phyloP scores from a whole-genome alignment of 1,140 invertebrate species.

The Heliconius himera region DNA sequence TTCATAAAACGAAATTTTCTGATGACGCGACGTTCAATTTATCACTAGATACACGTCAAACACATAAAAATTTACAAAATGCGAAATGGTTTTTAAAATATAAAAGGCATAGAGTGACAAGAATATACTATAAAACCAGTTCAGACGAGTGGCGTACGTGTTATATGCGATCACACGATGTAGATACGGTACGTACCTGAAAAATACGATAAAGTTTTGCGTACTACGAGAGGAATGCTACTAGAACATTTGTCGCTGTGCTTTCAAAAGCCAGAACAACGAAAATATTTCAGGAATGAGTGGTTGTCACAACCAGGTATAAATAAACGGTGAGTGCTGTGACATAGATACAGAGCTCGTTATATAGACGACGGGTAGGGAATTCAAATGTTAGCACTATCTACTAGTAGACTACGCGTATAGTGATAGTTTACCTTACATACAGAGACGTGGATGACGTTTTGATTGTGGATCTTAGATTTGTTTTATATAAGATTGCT shows the following conservation, averaged over 20 bases:
- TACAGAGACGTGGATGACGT: constrained; percentile 26
- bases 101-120: not conserved
- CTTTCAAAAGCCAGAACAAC: constrained; percentile 45
- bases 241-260: constrained; percentile 45
- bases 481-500: not conserved
- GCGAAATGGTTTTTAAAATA: not conserved
- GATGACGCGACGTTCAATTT: not conserved
- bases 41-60: not conserved
- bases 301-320: constrained; percentile 52
- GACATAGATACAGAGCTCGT: constrained; percentile 17
- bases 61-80: not conserved
- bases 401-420: not conserved
- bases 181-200: constrained; percentile 4
- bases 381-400: constrained; percentile 49
- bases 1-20: not conserved
- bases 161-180: not conserved
- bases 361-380: constrained; percentile 44
- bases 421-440: not conserved
- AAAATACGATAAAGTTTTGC: constrained; percentile 28
- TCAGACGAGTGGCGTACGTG: constrained; percentile 15
- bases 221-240: constrained; percentile 12
- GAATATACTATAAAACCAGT: constrained; percentile 1
- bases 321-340: constrained; percentile 58
- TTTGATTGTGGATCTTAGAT: constrained; percentile 24
- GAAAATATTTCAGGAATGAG: constrained; percentile 66